Evolutionary conservation across 2,797 vertebrate genomes (phyloP), one percentile per base, ranked within the genome.

Genomic region (Crocodylus rhombifer): DNA sequence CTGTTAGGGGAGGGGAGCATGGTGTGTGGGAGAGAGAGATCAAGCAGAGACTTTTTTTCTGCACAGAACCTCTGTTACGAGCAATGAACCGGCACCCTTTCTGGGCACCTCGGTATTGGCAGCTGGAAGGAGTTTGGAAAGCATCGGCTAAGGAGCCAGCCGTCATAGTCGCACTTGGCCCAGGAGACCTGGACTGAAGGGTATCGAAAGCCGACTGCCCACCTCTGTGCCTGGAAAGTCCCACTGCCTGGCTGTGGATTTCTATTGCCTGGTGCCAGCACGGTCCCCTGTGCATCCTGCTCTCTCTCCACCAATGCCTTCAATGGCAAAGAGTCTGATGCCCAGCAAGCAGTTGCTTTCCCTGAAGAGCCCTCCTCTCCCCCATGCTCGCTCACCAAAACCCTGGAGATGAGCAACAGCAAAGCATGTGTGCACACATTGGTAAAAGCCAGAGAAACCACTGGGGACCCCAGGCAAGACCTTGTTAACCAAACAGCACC

Each of bases 21-120:
- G 36, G 36, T 36, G 36, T 6, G 36, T 36, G 36, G 36, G 30
- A 30, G 64, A 4, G 15, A 17, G 0, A 55, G 67, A 5, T 51
- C 13, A 1, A 20, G 74, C 77, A 30, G 16, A 67, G 28, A 0
- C 1, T n/a, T n/a, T 15, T 51, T 82, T 63, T 2, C 88, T 16
- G n/a, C 0, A 28, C 36, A 60, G 5, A 15, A 7, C 77, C n/a
- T n/a, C 79, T 80, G 2, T 14, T 16, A 33, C 20, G n/a, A n/a
- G 30, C n/a, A 30, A 67, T 67, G 65, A 11, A 30, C 4, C 18
- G 20, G 30, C n/a, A 17, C 64, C 18, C 16, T 30, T 14, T 65
- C n/a, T 30, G 16, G 64, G 26, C n/a, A 30, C 36, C 36, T 65
- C 64, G 15, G 30, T 8, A 17, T n/a, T 18, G 30, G 28, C 14